phyloP scores from a whole-genome alignment of 2,113 vertebrate species.

The Tachuris rubrigastra region DNA sequence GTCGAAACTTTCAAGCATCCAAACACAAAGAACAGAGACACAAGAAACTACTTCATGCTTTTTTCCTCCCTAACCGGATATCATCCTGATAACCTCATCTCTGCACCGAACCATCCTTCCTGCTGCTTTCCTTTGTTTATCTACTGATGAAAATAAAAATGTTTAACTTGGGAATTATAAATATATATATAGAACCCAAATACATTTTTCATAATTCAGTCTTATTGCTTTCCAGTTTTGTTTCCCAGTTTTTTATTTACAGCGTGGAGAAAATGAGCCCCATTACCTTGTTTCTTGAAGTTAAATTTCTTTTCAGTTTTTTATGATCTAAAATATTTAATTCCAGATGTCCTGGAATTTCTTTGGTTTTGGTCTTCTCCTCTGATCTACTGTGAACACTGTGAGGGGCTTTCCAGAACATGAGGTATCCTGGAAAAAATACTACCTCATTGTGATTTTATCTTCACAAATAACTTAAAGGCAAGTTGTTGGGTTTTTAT shows the following conservation, averaged over 20 bases:
- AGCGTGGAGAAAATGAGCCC: background rate
- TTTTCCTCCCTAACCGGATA: background rate
- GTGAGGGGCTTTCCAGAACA: background rate
- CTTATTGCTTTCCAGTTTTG: background rate
- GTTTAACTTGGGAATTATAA: background rate
- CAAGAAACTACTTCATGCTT: background rate
- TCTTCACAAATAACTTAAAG: slow-evolving; percentile 1
- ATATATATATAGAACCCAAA: background rate
- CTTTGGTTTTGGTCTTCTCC: background rate
- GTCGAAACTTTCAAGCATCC: background rate
- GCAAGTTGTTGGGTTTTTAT: background rate
- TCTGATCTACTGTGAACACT: background rate
- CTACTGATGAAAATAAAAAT: background rate
- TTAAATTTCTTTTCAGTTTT: background rate
- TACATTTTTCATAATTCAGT: background rate
- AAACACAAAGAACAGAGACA: background rate
- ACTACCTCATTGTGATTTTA: background rate
- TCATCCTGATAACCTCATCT: background rate
- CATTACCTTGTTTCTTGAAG: background rate
- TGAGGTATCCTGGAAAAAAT: background rate
- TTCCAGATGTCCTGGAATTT: background rate
- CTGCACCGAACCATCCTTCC: background rate
- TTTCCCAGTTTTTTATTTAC: background rate
- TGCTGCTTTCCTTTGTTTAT: background rate
- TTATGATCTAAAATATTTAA: background rate